phyloP scores from a whole-genome alignment of 2,888 invertebrate genomes.

The Agrilus mali region DNA sequence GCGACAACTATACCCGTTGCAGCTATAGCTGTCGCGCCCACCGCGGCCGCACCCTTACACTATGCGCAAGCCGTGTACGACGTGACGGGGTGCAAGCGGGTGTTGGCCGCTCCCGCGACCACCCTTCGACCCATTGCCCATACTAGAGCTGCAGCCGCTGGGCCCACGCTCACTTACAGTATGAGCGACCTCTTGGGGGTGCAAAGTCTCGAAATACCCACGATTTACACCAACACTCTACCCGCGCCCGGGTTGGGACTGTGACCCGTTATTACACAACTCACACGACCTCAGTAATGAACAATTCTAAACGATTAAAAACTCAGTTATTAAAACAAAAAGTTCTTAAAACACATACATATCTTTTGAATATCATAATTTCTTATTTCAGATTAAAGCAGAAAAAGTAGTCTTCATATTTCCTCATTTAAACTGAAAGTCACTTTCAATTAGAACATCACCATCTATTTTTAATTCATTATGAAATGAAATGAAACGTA shows the following conservation, averaged over 20 bases:
- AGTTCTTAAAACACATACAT: too few species aligned
- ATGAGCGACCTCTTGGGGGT: conserved; percentile 61
- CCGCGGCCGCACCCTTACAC: conserved; percentile 23
- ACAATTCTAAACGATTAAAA: neutral
- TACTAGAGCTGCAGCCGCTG: conserved; percentile 34
- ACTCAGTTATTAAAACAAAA: neutral
- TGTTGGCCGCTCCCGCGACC: conserved; percentile 49
- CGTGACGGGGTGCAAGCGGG: conserved; percentile 39
- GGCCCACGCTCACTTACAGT: conserved; percentile 50
- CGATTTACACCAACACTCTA: conserved; percentile 60
- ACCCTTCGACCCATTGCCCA: conserved; percentile 31
- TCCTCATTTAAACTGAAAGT: too few species aligned
- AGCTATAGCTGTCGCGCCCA: conserved; percentile 29
- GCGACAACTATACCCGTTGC: conserved; percentile 25
- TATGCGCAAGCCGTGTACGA: conserved; percentile 36
- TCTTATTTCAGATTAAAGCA: too few species aligned
- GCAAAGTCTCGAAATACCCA: conserved; percentile 51
- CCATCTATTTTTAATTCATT: too few species aligned
- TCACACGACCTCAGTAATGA: conserved; percentile 10
- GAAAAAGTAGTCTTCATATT: too few species aligned
- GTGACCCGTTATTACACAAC: conserved; percentile 40
- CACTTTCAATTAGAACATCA: too few species aligned
- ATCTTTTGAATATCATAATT: too few species aligned
- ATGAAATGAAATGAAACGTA: too few species aligned
- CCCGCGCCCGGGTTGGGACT: conserved; percentile 52